Percentiles rank a stretch among this genome's conserved stretches.
These are phyloP conservation scores for Actinemys pallida DNA, from an alignment of 2,113 vertebrate species.

Conservation along the genomic window DNA sequence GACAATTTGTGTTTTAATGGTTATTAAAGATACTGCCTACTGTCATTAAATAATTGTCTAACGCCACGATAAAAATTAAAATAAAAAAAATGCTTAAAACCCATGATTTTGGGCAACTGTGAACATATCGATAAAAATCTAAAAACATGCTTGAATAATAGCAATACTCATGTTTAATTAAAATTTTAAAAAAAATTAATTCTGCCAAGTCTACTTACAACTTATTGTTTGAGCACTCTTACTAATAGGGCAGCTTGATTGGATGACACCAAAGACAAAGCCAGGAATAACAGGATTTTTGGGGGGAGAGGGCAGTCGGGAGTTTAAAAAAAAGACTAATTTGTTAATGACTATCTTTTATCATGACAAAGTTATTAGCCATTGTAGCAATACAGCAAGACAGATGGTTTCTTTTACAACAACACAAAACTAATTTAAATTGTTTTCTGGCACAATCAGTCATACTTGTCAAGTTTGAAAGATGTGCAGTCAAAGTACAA, in stretches of 20 bases:
- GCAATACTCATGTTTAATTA: background rate
- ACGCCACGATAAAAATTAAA: background rate
- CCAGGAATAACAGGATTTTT: background rate
- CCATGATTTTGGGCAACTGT: background rate
- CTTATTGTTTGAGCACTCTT: background rate
- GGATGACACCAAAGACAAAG: background rate
- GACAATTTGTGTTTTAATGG: background rate
- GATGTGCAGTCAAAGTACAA: slow-evolving; percentile 8
- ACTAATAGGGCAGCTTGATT: slow-evolving; percentile 7
- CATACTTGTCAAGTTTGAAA: slow-evolving; percentile 20
- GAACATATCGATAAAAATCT: background rate
- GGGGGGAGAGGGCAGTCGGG: background rate
- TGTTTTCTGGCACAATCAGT: slow-evolving; percentile 40
- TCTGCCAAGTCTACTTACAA: background rate
- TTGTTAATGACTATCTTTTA: slow-evolving; percentile 7
- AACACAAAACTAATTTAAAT: background rate
- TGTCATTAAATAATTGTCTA: slow-evolving; percentile 6
- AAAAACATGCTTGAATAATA: background rate
- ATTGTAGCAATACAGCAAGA: background rate
- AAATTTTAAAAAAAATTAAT: background rate
- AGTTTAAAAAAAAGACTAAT: background rate
- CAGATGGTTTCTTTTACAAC: background rate
- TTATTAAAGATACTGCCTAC: background rate
- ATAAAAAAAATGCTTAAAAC: background rate
- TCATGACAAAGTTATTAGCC: background rate